Percentiles rank a stretch among this genome's conserved stretches.
These are phyloP conservation scores for Cryptotis parvus DNA, from an alignment of 2,113 vertebrate genomes.

Conservation along the genomic window DNA sequence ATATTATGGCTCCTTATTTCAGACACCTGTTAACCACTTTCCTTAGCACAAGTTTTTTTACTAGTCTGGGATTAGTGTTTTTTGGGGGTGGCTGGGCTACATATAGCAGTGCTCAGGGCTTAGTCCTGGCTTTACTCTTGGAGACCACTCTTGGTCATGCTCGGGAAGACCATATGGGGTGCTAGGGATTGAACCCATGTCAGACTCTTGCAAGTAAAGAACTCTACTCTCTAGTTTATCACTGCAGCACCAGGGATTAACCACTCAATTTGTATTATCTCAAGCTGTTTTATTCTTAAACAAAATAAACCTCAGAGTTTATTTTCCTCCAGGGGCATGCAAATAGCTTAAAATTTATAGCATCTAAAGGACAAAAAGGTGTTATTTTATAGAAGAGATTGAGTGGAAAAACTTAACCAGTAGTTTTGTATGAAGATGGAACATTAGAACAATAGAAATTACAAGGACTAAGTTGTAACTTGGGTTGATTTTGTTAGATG, in stretches of 20 bases:
- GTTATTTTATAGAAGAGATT: not conserved
- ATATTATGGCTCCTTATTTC: slow-evolving; percentile 69
- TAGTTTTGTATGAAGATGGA: not conserved
- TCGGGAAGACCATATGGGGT: too few relatives aligned
- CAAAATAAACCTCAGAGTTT: not conserved
- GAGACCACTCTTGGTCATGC: too few relatives aligned
- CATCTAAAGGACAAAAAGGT: not conserved
- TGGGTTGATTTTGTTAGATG: not conserved
- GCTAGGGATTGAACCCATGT: too few relatives aligned
- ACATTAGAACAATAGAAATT: not conserved
- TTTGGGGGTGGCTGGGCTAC: too few relatives aligned
- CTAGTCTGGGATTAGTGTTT: slow-evolving; percentile 20
- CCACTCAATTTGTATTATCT: slow-evolving; percentile 49
- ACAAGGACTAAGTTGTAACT: not conserved
- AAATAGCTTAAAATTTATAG: slow-evolving; percentile 29
- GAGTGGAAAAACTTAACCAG: not conserved
- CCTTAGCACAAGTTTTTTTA: slow-evolving; percentile 55
- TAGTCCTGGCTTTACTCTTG: too few relatives aligned
- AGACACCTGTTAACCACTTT: slow-evolving; percentile 62
- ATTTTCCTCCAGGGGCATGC: slow-evolving; percentile 23
- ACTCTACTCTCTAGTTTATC: too few relatives aligned
- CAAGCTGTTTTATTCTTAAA: slow-evolving; percentile 17
- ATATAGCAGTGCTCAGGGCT: too few relatives aligned
- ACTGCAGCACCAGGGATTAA: not conserved
- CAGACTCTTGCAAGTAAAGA: too few relatives aligned